Evolutionary conservation across 2,797 vertebrate genomes (phyloP), one percentile per base, ranked within the genome.

Genomic region (Myotis vivesi): DNA sequence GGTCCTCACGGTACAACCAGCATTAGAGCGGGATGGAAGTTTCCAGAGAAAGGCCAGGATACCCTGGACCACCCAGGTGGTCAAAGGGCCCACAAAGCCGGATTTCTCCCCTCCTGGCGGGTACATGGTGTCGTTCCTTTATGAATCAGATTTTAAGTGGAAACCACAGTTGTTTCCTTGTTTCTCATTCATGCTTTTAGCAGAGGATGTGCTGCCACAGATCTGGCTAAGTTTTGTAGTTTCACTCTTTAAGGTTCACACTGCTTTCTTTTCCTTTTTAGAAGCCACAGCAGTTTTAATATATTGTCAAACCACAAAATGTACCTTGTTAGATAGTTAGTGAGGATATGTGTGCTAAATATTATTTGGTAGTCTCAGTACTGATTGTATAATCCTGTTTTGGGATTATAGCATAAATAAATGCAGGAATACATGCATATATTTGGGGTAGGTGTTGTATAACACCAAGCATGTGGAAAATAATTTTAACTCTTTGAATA

Each of bases 151-250:
- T 85, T 90, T 94, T 62, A 94, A 77, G 91, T 94, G 83, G 91
- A 96, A 97, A 94, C 97, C 96, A 83, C 96, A 97, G 38, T 95
- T 82, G 73, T 96, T 97, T 97, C 96, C 96, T 97, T 95, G 82
- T 93, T 87, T 96, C 96, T 96, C 97, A 97, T 97, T 97, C 97
- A 97, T 96, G 76, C 83, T 92, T 92, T 94, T 94, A 92, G 83
- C 90, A 92, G 95, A 96, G 94, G 94, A 92, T 96, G 3, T 94
- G 96, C 96, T 88, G 68, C 86, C 90, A 28, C 44, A 72, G 83
- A 84, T 68, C 55, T 90, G 46, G 19, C 73, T 92, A 72, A 55
- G 66, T 92, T 94, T 94, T 94, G 77, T 93, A 96, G 92, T 92
- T 95, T 96, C 90, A 94, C 83, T n/a, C 87, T 59, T 84, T 87